These are phyloP conservation scores for Cerastis rubricosa DNA, from an alignment of 2,888 invertebrate genomes.

Conservation along the genomic window DNA sequence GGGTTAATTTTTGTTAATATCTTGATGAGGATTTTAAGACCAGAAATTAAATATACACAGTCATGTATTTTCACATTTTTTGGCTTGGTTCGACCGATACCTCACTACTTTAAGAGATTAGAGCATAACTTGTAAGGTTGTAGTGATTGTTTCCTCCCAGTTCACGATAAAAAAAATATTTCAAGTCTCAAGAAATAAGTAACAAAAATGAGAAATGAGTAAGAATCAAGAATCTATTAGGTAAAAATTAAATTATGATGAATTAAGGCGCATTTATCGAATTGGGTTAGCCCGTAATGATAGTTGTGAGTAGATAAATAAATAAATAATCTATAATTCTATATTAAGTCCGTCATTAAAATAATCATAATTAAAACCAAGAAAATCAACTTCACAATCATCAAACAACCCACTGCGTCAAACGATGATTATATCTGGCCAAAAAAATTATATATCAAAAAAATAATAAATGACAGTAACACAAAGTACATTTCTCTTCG, in stretches of 20 bases:
- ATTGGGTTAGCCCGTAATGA: too few species aligned
- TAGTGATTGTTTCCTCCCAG: neutral
- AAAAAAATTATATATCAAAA: slow-evolving; percentile 51
- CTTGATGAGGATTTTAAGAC: neutral
- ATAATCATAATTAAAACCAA: neutral
- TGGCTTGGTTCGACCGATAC: neutral
- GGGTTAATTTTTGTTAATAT: slow-evolving; percentile 21
- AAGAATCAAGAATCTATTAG: too few species aligned
- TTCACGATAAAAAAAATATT: neutral
- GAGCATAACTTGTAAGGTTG: neutral
- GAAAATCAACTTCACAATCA: slow-evolving; percentile 1
- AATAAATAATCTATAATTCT: neutral
- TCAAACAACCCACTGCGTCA: slow-evolving; percentile 3
- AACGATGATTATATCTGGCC: slow-evolving; percentile 47
- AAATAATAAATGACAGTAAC: slow-evolving; percentile 62
- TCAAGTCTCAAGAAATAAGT: too few species aligned
- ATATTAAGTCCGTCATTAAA: neutral
- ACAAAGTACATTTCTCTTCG: slow-evolving; percentile 65
- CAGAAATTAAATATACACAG: neutral
- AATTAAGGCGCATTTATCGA: too few species aligned
- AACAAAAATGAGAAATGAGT: too few species aligned
- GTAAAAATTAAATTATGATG: too few species aligned
- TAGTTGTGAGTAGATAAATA: too few species aligned
- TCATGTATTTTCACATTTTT: neutral
- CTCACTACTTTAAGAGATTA: neutral